Evolutionary conservation across 2,797 vertebrate genomes (phyloP), one percentile per base, ranked within the genome.

Genomic region (Sparus aurata): DNA sequence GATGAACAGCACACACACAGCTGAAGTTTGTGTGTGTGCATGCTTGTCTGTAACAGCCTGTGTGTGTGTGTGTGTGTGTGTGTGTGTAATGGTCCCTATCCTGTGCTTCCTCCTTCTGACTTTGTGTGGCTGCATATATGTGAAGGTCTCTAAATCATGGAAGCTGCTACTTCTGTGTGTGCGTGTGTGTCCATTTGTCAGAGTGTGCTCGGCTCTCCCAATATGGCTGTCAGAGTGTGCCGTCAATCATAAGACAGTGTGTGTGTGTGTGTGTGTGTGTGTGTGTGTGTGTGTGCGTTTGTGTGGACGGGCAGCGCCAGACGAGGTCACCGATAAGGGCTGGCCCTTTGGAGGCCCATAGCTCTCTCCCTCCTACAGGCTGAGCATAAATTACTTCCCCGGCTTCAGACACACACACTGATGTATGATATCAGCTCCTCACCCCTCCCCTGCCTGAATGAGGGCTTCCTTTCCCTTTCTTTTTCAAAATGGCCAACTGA

Each of bases 301-400:
- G 82, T 77, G 84, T 25, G 73, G 80, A 77, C 16, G n/a, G 84
- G 83, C 66, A 77, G 69, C 60, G 27, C 75, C 82, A 90, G 91
- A 89, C 73, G 89, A 92, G 91, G 92, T 93, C 89, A 92, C 80
- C 15, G 87, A 91, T 92, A 88, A 91, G 82, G 84, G 77, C 85
- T 52, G 77, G 85, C 79, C 89, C 90, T 86, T 84, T 25, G 41
- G 89, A 92, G 86, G 85, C 88, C 86, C 89, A 92, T 91, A 66
- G 72, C 86, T 92, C 92, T 89, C 83, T 85, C 75, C 85, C 80
- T 91, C 89, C 89, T 82, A 81, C 90, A 84, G 90, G 54, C 80
- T 50, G 74, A 87, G 85, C 89, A 93, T 91, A 90, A 92, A 93
- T 94, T 90, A 93, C 87, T 85, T 68, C 85, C 83, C 83, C 77